phyloP scores from a whole-genome alignment of 2,797 vertebrate species.

The Sylvilagus floridanus region DNA sequence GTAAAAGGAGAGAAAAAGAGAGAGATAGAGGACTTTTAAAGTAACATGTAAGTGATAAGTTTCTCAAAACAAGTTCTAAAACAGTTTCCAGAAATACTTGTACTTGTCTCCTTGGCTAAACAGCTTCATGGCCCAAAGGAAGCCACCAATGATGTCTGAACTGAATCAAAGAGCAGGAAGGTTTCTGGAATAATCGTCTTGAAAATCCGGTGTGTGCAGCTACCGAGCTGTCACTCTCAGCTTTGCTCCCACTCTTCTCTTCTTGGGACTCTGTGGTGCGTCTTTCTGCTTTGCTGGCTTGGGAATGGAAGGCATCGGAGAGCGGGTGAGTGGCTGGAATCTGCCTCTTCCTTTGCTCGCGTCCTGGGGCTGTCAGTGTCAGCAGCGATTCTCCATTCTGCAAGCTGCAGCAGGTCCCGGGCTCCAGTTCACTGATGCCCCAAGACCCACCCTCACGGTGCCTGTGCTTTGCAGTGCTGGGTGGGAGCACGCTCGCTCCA shows the following conservation, averaged over 20 bases:
- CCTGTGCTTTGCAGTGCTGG: neutral
- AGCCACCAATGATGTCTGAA: neutral
- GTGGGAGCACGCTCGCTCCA: neutral
- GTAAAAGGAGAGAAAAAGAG: too few relatives aligned
- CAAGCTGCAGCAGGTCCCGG: neutral
- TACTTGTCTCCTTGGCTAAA: constrained; percentile 23
- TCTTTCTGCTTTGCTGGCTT: neutral
- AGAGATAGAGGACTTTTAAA: neutral
- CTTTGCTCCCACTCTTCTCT: neutral
- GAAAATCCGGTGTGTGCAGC: neutral
- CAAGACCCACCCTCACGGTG: neutral
- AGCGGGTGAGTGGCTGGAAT: neutral
- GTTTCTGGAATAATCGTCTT: neutral
- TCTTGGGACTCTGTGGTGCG: neutral
- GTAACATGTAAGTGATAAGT: neutral
- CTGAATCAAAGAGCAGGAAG: neutral
- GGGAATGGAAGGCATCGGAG: neutral
- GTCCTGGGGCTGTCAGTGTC: neutral
- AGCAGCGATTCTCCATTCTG: neutral
- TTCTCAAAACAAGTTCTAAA: constrained; percentile 45
- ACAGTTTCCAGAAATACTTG: constrained; percentile 31
- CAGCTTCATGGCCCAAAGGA: neutral
- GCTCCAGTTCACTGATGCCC: neutral
- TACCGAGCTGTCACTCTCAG: neutral
- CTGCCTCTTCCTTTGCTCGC: neutral